Evolutionary conservation across 2,113 vertebrate species (phyloP), one percentile per base, ranked within the genome.

Genomic region (Todiramphus chloris): DNA sequence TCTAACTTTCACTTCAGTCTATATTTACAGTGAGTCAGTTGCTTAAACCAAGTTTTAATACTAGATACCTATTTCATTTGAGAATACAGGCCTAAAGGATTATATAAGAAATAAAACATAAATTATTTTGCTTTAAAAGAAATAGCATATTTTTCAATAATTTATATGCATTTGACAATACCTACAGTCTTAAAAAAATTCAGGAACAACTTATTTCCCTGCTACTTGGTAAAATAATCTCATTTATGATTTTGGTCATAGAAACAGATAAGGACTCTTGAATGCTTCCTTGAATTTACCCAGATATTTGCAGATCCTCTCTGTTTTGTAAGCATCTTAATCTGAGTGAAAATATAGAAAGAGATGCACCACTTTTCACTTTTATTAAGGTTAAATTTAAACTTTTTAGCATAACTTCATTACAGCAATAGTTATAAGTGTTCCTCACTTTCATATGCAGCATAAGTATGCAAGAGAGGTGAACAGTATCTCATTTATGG

Each of bases 311-410:
- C 30, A 81, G 51, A n/a, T 83, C 27, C 11, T 51, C 53, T 43
- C 5, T 80, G 60, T 86, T 83, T 89, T 85, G n/a, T 81, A 78
- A 91, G 31, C 58, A 55, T 39, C 18, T 70, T 85, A 79, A 63
- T 80, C 11, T 6, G 5, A 78, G 18, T 48, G 43, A 86, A 91
- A 93, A 90, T 60, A 30, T 41, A 89, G 64, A 62, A 83, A 79
- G 19, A 63, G 37, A 51, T 53, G 20, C 18, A 72, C 80, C 2
- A 0, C 31, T 91, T 87, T 84, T 90, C 67, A 59, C 12, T 93
- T 91, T 93, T 76, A n/a, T 64, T 92, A 53, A 85, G 63, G 62
- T 78, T 91, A 89, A 91, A 79, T 79, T 82, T 87, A 69, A 91
- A 79, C 16, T 51, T 79, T 51, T 82, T 53, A 70, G 4, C 37